Evolutionary conservation across 2,888 invertebrate species (phyloP), one percentile per base, ranked within the genome.

Genomic region (Anagyrus pseudococci): DNA sequence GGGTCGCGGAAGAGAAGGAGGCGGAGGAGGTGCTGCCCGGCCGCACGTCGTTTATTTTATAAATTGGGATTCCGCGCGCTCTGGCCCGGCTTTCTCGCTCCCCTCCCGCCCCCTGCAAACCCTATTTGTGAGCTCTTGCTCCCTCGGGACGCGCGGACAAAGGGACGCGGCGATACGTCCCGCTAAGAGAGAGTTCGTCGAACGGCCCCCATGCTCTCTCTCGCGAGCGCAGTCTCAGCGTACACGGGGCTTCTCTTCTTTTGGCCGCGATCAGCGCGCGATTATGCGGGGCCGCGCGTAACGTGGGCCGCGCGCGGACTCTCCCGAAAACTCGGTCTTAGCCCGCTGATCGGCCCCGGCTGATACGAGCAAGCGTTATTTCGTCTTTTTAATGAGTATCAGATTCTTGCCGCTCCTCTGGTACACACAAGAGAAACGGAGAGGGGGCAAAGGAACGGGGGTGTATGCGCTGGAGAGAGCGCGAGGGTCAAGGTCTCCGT

Each of bases 31-130:
- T 2, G 33, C 33, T 25, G 25, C 19, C 58, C 53, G 53, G 29
- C 62, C 52, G 58, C 63, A 68, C 66, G 69, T 70, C 72, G 72
- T 72, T 73, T 73, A 73, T 73, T 73, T 72, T 71, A 69, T 73
- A 72, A 73, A 73, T 72, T 73, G 72, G 72, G 72, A 72, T 70
- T 71, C 70, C 58, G 53, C 41, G 25, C 61, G 57, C 37, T 23
- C 53, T 41, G 54, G 29, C 46, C 41, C 49, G 8, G 44, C 40
- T 43, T 43, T 29, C 58, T 58, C 44, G 20, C 54, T 37, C 60
- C 41, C 47, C 44, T 47, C 13, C 52, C 44, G 29, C 29, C n/a
- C n/a, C n/a, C n/a, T n/a, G n/a, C n/a, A n/a, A 55, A 64, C 63
- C 61, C 65, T 52, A 59, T 60, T 33, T 59, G 60, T n/a, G n/a